A percentile compares a stretch with the other conserved stretches of the same genome.
These are phyloP conservation scores for Calvadosia cruxmelitensis DNA, from an alignment of 30 jellyfish, hydroid and myxozoan genomes.

Conservation along the genomic window DNA sequence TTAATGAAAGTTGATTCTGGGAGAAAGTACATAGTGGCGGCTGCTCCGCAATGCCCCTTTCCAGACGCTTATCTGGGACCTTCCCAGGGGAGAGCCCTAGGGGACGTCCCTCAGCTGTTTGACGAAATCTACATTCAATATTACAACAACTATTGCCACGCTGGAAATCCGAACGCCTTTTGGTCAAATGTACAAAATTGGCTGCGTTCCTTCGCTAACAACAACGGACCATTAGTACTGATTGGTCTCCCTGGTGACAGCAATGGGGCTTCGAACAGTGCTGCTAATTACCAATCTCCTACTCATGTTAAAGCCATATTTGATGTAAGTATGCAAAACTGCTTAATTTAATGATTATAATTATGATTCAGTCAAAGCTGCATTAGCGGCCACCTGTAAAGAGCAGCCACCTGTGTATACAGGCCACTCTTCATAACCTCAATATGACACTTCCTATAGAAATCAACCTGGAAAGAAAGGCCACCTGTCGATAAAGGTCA, in stretches of 20 bases:
- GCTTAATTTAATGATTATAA: too few species aligned
- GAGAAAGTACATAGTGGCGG: conserved; percentile 69
- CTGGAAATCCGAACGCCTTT: conserved; percentile 83
- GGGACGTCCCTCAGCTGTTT: conserved; percentile 82
- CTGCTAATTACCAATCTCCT: conserved; percentile 79
- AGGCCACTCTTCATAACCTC: too few species aligned
- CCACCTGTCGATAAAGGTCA: not conserved
- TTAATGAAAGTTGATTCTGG: conserved; percentile 54
- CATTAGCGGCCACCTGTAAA: too few species aligned
- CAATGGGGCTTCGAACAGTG: conserved; percentile 84
- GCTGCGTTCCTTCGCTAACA: conserved; percentile 48
- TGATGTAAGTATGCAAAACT: conserved; percentile 24
- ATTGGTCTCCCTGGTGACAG: conserved; percentile 87
- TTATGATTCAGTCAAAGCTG: too few species aligned
- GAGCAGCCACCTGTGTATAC: too few species aligned
- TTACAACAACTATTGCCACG: conserved; percentile 95
- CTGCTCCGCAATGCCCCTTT: conserved; percentile 99
- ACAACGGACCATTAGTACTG: conserved; percentile 70
- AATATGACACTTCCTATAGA: too few species aligned
- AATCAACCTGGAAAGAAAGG: not conserved
- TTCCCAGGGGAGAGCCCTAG: conserved; percentile 74
- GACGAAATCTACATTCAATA: conserved; percentile 92
- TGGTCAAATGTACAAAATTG: conserved; percentile 65
- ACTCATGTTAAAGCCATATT: conserved; percentile 57
- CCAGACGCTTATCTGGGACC: conserved; percentile 97